A percentile compares a stretch with the other conserved stretches of the same genome.
phyloP scores from a whole-genome alignment of 2,888 invertebrate genomes.

The Eumacrocentrus americanus region DNA sequence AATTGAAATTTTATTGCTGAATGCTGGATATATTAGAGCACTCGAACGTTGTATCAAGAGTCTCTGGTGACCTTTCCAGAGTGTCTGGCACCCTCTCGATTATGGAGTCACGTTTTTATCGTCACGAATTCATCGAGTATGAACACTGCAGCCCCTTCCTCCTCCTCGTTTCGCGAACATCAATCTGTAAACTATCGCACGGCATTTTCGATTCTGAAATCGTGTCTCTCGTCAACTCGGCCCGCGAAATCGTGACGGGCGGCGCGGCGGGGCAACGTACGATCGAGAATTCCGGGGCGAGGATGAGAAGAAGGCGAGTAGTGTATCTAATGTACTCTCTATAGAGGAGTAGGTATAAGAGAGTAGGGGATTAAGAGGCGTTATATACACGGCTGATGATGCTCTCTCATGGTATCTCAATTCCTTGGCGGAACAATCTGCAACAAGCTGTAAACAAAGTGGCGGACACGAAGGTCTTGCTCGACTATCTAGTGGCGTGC shows the following conservation, averaged over 20 bases:
- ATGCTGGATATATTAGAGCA: conserved; percentile 2
- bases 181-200: conserved; percentile 30
- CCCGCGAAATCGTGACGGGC: conserved; percentile 29
- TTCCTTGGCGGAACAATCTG: conserved; percentile 26
- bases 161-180: conserved; percentile 28
- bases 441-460: conserved; percentile 30
- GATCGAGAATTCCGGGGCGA: conserved; percentile 12
- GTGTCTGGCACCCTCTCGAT: conserved; percentile 26
- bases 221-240: conserved; percentile 30
- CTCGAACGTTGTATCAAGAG: background rate
- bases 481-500: conserved; percentile 55
- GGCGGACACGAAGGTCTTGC: conserved; percentile 25
- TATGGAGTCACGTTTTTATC: conserved; percentile 41
- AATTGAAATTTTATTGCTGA: conserved; percentile 19
- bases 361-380: conserved; percentile 2
- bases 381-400: background rate
- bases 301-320: background rate
- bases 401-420: conserved; percentile 24
- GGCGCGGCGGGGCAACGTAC: conserved; percentile 21
- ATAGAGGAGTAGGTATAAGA: no score
- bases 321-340: background rate
- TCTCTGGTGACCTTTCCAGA: conserved; percentile 23
- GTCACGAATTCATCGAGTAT: conserved; percentile 38
- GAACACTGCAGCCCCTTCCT: conserved; percentile 6
- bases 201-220: conserved; percentile 32